Evolutionary conservation across 2,797 vertebrate species (phyloP).

Genomic region (Coccyzus lansbergi): DNA sequence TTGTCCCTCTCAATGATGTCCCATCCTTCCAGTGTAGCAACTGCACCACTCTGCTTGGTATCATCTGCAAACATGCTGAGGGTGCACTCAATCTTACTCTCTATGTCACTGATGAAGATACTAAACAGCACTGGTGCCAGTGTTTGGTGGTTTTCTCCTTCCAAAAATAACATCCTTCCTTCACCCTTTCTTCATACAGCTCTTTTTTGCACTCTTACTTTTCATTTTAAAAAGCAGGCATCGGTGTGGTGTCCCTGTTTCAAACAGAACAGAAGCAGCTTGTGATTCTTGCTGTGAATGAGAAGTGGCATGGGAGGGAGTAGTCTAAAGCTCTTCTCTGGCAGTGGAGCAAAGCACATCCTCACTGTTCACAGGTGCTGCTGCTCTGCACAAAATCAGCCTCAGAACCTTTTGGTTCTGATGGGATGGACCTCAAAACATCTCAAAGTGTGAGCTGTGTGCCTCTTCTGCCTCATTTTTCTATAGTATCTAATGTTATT

Average conservation of each 20-base stretch:
- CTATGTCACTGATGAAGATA: no score
- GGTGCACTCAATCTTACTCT: no score
- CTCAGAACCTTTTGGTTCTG: background rate
- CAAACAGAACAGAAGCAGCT: background rate
- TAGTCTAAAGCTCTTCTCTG: background rate
- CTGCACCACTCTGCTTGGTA: no score
- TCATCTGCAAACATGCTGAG: no score
- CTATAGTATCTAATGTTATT: background rate
- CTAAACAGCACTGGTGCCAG: no score
- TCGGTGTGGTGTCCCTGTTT: background rate
- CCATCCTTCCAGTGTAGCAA: no score
- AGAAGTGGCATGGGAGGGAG: background rate
- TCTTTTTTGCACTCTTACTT: background rate
- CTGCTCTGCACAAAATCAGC: background rate
- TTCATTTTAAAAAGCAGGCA: background rate
- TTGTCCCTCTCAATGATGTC: no score
- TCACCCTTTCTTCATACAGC: background rate
- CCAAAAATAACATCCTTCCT: background rate
- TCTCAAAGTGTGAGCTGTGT: background rate
- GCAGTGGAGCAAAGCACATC: background rate
- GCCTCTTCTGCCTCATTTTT: background rate
- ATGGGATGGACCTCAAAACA: background rate
- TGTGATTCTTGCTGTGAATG: fast-evolving
- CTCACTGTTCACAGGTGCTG: background rate
- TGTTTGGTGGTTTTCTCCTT: background rate